These are phyloP conservation scores for Dolomedes plantarius DNA, from an alignment of 2,888 invertebrate species.

Conservation along the genomic window DNA sequence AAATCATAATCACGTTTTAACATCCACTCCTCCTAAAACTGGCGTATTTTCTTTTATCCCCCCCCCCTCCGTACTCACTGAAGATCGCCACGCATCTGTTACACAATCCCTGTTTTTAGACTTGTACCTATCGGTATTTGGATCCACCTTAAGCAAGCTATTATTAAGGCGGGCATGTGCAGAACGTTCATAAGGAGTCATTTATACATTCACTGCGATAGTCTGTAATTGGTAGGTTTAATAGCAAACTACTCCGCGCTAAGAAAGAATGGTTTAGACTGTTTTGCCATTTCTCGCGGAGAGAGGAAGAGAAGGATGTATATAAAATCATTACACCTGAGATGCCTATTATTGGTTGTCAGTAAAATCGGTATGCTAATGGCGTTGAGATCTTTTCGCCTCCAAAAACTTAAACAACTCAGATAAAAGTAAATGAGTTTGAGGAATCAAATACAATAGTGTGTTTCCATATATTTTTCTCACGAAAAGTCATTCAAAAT, in stretches of 20 bases:
- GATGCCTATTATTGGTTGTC: slow-evolving; percentile 52
- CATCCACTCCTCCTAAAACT: slow-evolving; percentile 66
- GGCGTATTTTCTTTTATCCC: slow-evolving; percentile 33
- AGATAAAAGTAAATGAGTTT: too few relatives aligned
- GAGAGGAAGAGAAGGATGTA: slow-evolving; percentile 35
- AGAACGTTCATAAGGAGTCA: slow-evolving; percentile 58
- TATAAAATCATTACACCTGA: slow-evolving; percentile 40
- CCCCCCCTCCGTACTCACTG: not conserved
- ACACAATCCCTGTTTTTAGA: slow-evolving; percentile 40
- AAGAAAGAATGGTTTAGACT: slow-evolving; percentile 18
- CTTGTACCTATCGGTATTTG: slow-evolving; percentile 47
- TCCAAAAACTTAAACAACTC: too few relatives aligned
- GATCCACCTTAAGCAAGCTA: slow-evolving; percentile 55
- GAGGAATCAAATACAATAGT: too few relatives aligned
- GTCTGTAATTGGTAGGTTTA: slow-evolving; percentile 69
- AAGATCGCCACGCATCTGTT: slow-evolving; percentile 32
- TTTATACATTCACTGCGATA: slow-evolving; percentile 67
- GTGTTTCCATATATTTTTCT: too few relatives aligned
- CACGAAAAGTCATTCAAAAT: too few relatives aligned
- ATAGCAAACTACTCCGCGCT: slow-evolving; percentile 51
- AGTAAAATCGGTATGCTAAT: slow-evolving; percentile 56
- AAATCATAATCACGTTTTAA: slow-evolving; percentile 69
- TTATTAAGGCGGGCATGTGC: slow-evolving; percentile 67
- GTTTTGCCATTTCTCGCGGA: slow-evolving; percentile 19
- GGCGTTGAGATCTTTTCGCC: too few relatives aligned